phyloP scores from a whole-genome alignment of 1,140 invertebrate genomes.

The Cydia pomonella region DNA sequence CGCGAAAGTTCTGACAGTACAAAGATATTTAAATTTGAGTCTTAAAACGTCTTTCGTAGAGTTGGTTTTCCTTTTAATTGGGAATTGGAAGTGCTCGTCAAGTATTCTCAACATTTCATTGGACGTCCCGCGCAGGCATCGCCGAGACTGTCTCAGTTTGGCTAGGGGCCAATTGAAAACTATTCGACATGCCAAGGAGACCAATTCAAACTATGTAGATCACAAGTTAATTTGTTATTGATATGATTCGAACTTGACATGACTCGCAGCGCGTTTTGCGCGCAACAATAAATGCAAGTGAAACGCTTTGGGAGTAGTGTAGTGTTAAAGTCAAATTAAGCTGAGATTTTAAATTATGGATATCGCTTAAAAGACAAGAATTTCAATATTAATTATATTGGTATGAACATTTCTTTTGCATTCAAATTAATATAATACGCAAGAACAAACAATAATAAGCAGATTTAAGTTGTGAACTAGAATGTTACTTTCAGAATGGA shows the following conservation, averaged over 20 bases:
- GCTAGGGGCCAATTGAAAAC: conserved; percentile 7
- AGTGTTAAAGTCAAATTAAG: too few species aligned
- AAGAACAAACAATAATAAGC: background rate
- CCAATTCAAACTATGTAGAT: too few species aligned
- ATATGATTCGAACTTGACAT: too few species aligned
- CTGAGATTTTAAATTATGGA: too few species aligned
- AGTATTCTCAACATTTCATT: conserved; percentile 13
- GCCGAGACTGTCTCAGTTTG: background rate
- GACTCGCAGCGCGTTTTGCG: too few species aligned
- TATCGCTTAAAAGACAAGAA: too few species aligned
- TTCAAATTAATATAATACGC: too few species aligned
- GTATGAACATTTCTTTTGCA: too few species aligned
- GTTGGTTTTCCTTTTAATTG: background rate
- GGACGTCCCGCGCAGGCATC: background rate
- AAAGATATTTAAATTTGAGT: background rate
- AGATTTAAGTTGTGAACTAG: background rate
- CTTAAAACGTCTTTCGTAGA: background rate
- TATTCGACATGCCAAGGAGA: background rate
- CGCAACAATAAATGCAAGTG: too few species aligned
- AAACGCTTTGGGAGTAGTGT: too few species aligned
- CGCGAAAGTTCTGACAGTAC: background rate
- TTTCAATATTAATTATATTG: too few species aligned
- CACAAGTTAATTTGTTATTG: too few species aligned
- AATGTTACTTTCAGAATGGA: background rate
- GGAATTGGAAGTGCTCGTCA: background rate